A percentile compares a stretch with the other conserved stretches of the same genome.
Conservation (phyloP, 35 echinoderm and acorn worm species). For the Lytechinus variegatus region DNA sequence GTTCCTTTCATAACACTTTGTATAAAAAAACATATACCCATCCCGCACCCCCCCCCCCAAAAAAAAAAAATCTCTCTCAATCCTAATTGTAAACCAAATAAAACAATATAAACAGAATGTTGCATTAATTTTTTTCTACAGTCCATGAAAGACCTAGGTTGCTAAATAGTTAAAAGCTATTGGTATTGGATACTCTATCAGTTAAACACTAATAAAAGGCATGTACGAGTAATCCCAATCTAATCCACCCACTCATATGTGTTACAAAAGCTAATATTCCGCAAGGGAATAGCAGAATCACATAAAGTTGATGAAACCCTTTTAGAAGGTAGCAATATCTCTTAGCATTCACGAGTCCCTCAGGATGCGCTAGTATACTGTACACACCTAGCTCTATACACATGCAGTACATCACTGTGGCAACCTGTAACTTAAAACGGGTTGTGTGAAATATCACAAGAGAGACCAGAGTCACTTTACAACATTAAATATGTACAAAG, state of each 20-base stretch:
- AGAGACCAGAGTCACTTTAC: not conserved
- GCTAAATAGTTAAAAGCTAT: not conserved
- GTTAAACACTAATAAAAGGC: not conserved
- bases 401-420: not conserved
- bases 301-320: not conserved
- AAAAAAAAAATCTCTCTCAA: not conserved
- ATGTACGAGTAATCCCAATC: not conserved
- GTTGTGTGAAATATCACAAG: not conserved
- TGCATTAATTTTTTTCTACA: not conserved
- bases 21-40: too few relatives aligned
- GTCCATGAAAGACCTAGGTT: not conserved
- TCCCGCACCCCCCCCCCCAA: not conserved
- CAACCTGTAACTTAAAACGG: not conserved
- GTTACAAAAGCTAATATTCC: not conserved
- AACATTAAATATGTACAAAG: not conserved
- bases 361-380: not conserved
- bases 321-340: not conserved
- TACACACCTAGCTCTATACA: not conserved
- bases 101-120: not conserved
- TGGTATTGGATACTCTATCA: not conserved
- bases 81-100: not conserved
- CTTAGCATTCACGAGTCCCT: not conserved
- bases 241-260: not conserved
- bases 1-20: too few relatives aligned
- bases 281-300: conserved; percentile 1